Evolutionary conservation across 1,140 invertebrate genomes (phyloP), one percentile per base, ranked within the genome.

Genomic region (Drosophila elegans): DNA sequence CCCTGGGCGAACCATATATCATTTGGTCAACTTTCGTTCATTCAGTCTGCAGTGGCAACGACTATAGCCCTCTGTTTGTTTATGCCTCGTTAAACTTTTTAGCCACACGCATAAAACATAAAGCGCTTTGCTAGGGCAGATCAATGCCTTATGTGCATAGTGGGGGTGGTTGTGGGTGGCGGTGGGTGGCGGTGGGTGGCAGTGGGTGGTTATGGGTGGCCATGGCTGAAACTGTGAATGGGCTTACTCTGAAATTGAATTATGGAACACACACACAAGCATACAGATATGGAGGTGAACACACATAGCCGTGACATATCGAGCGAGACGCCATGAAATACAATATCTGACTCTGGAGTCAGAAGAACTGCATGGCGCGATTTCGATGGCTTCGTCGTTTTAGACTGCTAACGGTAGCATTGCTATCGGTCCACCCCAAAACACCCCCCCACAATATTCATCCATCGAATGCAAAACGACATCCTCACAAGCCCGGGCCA

Each of bases 21-120:
- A 72, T 72, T 34, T 36, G 66, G 68, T 36, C 61, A 66, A 68
- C 36, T 68, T 68, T 74, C 72, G 75, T 76, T 67, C 72, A 76
- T 76, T 75, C 82, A 59, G 76, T 74, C 68, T 21, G 49, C 49
- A 52, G 49, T 36, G 7, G 72, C 61, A 82, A 82, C 62, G 82
- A 79, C 79, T 82, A 82, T 86, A 36, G 78, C 63, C 80, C 78
- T 66, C 64, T 83, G 73, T 88, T 89, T 83, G 84, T 88, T 88
- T 82, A 83, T 89, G 83, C 76, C 66, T 88, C 83, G 83, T 88
- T 88, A 88, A 88, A 88, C 83, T 88, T 83, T 88, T 89, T 67
- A 89, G 80, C 68, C 80, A 42, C 62, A 83, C 75, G 71, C 62
- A 82, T 74, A 59, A 80, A 69, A 72, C 75, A 88, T 85, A 85